Conservation (phyloP, 2,888 invertebrate genomes). For the Eristalis intricaria region DNA sequence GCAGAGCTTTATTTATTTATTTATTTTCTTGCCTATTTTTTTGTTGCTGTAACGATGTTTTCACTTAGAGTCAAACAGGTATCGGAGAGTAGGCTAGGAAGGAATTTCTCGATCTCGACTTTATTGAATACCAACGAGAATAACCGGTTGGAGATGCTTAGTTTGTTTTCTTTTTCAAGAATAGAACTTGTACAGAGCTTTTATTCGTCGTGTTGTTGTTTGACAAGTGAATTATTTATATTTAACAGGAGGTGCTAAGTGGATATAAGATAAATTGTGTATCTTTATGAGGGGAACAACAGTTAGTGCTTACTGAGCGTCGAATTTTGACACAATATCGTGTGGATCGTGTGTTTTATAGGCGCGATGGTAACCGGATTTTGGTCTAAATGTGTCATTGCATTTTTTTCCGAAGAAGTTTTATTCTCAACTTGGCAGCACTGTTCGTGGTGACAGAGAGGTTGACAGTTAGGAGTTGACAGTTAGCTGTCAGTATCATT, state of each 20-base stretch:
- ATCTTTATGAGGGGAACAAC: neutral
- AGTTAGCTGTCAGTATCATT: no score
- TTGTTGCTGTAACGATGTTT: neutral
- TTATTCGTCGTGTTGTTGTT: neutral
- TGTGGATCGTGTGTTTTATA: no score
- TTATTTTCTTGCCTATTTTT: neutral
- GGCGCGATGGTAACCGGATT: no score
- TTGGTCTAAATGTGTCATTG: no score
- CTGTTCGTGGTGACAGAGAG: no score
- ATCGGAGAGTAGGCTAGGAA: conserved; percentile 11
- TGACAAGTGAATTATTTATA: conserved; percentile 16
- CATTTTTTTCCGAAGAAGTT: no score
- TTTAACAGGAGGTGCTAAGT: conserved; percentile 3
- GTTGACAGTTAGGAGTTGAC: no score
- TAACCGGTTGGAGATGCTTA: conserved; percentile 41
- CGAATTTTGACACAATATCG: neutral
- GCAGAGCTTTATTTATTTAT: neutral
- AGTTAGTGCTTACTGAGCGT: neutral
- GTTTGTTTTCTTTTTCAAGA: conserved; percentile 15
- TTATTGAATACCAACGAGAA: conserved; percentile 17
- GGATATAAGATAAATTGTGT: conserved; percentile 18
- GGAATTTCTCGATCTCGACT: neutral
- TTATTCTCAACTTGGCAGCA: no score
- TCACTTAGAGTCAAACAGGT: conserved; percentile 21
- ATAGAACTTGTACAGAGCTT: conserved; percentile 10